Evolutionary conservation across 2,797 vertebrate species (phyloP), one percentile per base, ranked within the genome.

Genomic region (Pogonophryne albipinna): DNA sequence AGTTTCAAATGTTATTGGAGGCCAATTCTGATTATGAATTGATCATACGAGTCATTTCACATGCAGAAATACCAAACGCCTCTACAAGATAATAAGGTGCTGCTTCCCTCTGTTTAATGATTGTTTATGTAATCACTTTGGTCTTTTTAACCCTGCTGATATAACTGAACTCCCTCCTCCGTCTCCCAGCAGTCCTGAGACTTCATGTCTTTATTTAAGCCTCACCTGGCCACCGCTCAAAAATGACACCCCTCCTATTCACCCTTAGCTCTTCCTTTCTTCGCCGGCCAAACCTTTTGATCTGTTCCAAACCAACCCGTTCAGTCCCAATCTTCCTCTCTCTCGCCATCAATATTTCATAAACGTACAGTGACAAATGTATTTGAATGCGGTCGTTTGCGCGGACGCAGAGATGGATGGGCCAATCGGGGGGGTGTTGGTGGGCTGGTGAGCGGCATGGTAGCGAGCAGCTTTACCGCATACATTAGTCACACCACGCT

Each of bases 381-480:
- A 95, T 96, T 94, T 95, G 92, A 95, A 95, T 93, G 93, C 78
- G 51, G 87, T 92, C 92, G 92, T 87, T 73, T 64, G 84, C 71
- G 79, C 93, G 93, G 95, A 97, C 93, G 94, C 81, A 0, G 95
- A 97, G 96, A 97, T 97, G 96, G 96, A 98, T 98, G 96, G 96
- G 95, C 94, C 95, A 73, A 83, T 83, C 41, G 67, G 80, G 84
- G 84, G 81, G 89, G 86, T 10, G 71, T 86, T 10, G 71, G 87
- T 79, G 86, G 83, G 89, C 77, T 84, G 79, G 90, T 88, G 93
- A 93, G 92, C 82, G 76, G 89, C 89, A 76, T 87, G 91, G 89
- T 89, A 90, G 93, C 82, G 76, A 90, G 92, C 90, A 87, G 93
- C 90, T 94, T 94, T 95, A 95, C 94, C 85, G 90, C 93, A 93